phyloP scores from a whole-genome alignment of 2,888 invertebrate species.

The Choristoneura rosaceana region DNA sequence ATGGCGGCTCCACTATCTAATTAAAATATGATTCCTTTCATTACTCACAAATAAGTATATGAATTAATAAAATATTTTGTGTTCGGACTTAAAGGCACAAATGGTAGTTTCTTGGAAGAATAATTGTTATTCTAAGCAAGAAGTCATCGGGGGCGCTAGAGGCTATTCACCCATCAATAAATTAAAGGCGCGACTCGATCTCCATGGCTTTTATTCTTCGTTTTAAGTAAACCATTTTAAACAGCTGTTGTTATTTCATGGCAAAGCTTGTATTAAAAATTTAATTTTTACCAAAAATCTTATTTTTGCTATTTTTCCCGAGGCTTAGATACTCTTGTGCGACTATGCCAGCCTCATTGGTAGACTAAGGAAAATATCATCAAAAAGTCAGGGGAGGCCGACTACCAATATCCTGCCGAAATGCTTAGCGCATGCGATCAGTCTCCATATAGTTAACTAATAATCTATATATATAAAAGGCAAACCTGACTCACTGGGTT shows the following conservation, averaged over 20 bases:
- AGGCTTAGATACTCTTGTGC: no score
- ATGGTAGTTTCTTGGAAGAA: slow-evolving; percentile 49
- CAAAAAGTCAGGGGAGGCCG: no score
- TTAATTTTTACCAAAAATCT: no score
- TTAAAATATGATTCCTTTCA: no score
- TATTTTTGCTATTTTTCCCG: no score
- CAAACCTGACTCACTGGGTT: no score
- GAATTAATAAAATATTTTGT: not conserved
- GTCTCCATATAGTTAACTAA: slow-evolving; percentile 32
- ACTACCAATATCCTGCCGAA: not conserved
- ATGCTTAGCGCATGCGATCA: slow-evolving; percentile 16
- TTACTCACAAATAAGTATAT: no score
- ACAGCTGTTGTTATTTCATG: slow-evolving; percentile 39
- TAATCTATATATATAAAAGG: no score
- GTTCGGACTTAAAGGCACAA: slow-evolving; percentile 2
- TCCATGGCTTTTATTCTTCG: slow-evolving; percentile 67
- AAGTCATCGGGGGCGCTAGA: slow-evolving; percentile 62
- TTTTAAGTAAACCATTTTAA: slow-evolving; percentile 64
- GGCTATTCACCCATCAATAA: slow-evolving; percentile 78
- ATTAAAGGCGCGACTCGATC: slow-evolving; percentile 72
- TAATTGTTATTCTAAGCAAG: slow-evolving; percentile 80
- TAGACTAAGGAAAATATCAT: no score
- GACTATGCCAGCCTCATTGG: no score
- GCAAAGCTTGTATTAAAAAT: not conserved
- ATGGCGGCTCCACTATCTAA: no score